Evolutionary conservation across 2,888 invertebrate genomes (phyloP).

Genomic region (Seira ritae): DNA sequence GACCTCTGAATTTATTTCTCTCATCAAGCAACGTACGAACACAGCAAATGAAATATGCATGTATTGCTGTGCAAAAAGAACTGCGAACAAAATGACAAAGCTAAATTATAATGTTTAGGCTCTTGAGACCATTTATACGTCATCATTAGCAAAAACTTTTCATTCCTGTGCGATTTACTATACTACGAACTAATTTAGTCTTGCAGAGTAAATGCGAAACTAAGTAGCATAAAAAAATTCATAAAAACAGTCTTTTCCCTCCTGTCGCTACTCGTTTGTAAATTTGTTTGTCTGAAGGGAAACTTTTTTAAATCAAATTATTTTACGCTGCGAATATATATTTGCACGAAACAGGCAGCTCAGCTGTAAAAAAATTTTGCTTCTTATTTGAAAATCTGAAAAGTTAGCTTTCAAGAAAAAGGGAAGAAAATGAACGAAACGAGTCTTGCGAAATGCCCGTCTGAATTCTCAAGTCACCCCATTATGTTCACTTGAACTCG

Average conservation of each 20-base stretch:
- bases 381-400: neutral
- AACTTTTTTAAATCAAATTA: neutral
- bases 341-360: too few relatives aligned
- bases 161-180: neutral
- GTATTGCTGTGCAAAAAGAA: too few relatives aligned
- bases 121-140: neutral
- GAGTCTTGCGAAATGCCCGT: too few relatives aligned
- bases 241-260: neutral
- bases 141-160: neutral
- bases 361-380: neutral
- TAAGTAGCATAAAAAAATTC: neutral
- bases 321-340: neutral
- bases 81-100: too few relatives aligned
- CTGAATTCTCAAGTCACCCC: neutral
- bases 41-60: too few relatives aligned
- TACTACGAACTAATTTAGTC: too few relatives aligned
- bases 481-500: too few relatives aligned
- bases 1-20: neutral
- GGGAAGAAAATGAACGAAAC: too few relatives aligned
- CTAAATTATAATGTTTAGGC: neutral
- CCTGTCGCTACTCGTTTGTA: too few relatives aligned
- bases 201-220: neutral
- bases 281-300: too few relatives aligned
- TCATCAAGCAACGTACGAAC: too few relatives aligned
- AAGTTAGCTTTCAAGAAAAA: neutral